Percentiles rank a stretch among this genome's conserved stretches.
Conservation (phyloP, 2,113 vertebrate species). For the Tonatia bakeri region DNA sequence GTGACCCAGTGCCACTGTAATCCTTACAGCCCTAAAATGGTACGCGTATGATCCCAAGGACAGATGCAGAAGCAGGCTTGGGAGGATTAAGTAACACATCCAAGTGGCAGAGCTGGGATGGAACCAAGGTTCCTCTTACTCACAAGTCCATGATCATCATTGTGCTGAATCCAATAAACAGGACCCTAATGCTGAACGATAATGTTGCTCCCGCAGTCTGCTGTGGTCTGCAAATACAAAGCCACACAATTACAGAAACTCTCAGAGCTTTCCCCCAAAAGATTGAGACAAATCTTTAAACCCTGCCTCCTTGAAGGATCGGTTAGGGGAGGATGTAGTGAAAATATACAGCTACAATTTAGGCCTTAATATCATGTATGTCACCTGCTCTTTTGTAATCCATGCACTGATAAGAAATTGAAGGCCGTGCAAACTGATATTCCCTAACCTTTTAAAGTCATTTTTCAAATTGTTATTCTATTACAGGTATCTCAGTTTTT, state of each 20-base stretch:
- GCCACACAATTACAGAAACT: neutral
- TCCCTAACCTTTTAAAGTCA: neutral
- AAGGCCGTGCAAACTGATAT: neutral
- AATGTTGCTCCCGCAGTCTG: neutral
- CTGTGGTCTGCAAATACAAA: neutral
- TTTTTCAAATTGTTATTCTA: no score
- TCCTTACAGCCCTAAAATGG: neutral
- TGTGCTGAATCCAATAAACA: neutral
- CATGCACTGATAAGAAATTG: neutral
- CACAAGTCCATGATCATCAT: neutral
- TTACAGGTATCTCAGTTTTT: no score
- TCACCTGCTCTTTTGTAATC: neutral
- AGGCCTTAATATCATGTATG: neutral
- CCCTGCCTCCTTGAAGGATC: neutral
- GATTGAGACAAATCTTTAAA: neutral
- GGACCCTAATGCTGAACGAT: neutral
- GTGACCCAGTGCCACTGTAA: neutral
- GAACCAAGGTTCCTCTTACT: neutral
- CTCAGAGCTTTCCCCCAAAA: neutral
- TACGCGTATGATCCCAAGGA: neutral
- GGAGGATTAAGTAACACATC: neutral
- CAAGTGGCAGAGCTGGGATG: neutral
- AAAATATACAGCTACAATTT: neutral
- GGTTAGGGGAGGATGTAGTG: neutral
- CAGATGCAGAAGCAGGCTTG: neutral